Percentiles rank a stretch among this genome's conserved stretches.
These are phyloP conservation scores for Quadriops clusia DNA, from an alignment of 2,888 invertebrate species.

Conservation along the genomic window DNA sequence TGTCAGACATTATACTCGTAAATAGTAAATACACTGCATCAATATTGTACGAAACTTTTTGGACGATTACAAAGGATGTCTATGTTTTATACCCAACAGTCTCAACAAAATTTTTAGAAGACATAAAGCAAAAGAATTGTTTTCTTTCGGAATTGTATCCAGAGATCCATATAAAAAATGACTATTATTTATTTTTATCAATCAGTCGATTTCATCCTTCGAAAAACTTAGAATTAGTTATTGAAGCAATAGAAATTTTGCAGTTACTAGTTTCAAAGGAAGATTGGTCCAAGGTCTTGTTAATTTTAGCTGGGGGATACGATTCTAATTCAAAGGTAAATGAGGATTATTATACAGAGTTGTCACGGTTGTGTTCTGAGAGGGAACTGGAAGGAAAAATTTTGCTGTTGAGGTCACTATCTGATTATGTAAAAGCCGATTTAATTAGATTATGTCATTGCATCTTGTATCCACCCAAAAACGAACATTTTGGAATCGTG, in stretches of 20 bases:
- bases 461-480: constrained; percentile 86
- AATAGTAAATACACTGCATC: constrained; percentile 88
- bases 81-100: constrained; percentile 90
- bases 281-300: constrained; percentile 55
- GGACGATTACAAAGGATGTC: constrained; percentile 46
- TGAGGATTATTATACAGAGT: constrained; percentile 67
- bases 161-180: constrained; percentile 19
- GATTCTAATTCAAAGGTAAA: constrained; percentile 82
- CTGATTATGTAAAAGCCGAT: constrained; percentile 69
- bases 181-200: constrained; percentile 62
- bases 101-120: constrained; percentile 39
- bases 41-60: constrained; percentile 78
- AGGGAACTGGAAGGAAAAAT: constrained; percentile 58
- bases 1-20: constrained; percentile 81
- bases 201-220: constrained; percentile 95
- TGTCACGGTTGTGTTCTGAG: constrained; percentile 51
- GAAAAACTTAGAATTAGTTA: constrained; percentile 79
- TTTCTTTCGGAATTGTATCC: constrained; percentile 40
- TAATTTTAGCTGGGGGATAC: constrained; percentile 92
- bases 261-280: constrained; percentile 40
- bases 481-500: constrained; percentile 98
- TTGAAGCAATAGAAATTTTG: constrained; percentile 63
- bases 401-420: constrained; percentile 75
- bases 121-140: constrained; percentile 23
- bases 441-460: constrained; percentile 62